Conservation (phyloP, 1,140 invertebrate genomes). For the Antheraea mylitta region DNA sequence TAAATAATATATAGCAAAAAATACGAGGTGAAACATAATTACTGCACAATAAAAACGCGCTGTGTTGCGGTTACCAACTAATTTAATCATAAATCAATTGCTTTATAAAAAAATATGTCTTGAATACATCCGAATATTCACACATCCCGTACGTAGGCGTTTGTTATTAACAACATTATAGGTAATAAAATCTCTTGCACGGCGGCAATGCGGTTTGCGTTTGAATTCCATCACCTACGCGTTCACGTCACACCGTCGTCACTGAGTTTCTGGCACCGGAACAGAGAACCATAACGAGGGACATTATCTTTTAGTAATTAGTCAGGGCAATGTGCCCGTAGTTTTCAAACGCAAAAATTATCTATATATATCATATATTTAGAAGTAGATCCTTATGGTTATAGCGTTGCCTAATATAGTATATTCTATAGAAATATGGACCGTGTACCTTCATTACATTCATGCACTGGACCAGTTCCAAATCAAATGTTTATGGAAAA, state of each 20-base stretch:
- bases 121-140: not conserved
- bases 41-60: no score
- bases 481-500: no score
- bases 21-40: no score
- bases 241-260: conserved; percentile 18
- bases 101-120: not conserved
- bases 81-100: no score
- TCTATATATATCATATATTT: not conserved
- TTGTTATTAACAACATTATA: conserved; percentile 5
- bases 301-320: conserved; percentile 24
- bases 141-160: not conserved
- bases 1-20: no score
- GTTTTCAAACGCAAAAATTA: not conserved
- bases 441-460: no score
- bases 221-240: conserved; percentile 17
- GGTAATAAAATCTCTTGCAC: not conserved
- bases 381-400: no score
- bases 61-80: no score
- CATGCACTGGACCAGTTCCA: no score
- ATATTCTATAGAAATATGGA: no score
- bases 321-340: conserved; percentile 23
- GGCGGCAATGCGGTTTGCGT: not conserved
- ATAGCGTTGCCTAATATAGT: no score
- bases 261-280: conserved; percentile 16
- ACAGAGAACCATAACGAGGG: not conserved